Evolutionary conservation across 2,797 vertebrate genomes (phyloP), one percentile per base, ranked within the genome.

Genomic region (Tympanoctomys barrerae): DNA sequence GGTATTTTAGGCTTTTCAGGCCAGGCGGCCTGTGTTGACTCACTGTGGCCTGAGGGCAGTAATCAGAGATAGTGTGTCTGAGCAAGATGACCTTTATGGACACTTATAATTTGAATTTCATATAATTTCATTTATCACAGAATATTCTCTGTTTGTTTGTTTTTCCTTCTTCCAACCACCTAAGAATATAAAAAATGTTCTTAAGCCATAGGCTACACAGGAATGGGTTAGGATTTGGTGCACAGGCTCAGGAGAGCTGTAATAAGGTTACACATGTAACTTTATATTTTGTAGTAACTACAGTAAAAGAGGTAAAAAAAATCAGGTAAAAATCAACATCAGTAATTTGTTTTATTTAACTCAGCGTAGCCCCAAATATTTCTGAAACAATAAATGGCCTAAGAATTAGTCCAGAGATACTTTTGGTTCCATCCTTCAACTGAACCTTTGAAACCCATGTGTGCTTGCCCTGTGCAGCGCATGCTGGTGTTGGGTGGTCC

Each of bases 11-110:
- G 68, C 39, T 33, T 22, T 75, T 14, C 0, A 18, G 39, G 68
- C 12, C 46, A 7, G 12, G 4, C 6, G 1, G 4, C 46, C 46
- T 62, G 4, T 59, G 12, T n/a, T 7, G 14, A 6, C 80, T 89
- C 39, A 21, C 22, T 22, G 21, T n/a, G 18, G 77, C 66, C 54
- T 77, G 4, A 64, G 18, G 9, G 42, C 54, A 42, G 77, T 33
- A 5, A 4, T 59, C 62, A 0, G 1, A 78, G 83, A 42, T 14
- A 0, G 0, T 54, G 2, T 1, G 0, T 16, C 13, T 54, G 54
- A 33, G 7, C 5, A 11, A 73, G n/a, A 71, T 21, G 31, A 24
- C 46, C 42, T 81, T 31, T 4, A 28, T 0, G 42, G 80, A 36
- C 49, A 5, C 62, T 9, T 3, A 71, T 13, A 39, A 83, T 79